Base-by-base conservation (phyloP, 1,140 invertebrate genomes). In the Metopolophium dirhodum region DNA sequence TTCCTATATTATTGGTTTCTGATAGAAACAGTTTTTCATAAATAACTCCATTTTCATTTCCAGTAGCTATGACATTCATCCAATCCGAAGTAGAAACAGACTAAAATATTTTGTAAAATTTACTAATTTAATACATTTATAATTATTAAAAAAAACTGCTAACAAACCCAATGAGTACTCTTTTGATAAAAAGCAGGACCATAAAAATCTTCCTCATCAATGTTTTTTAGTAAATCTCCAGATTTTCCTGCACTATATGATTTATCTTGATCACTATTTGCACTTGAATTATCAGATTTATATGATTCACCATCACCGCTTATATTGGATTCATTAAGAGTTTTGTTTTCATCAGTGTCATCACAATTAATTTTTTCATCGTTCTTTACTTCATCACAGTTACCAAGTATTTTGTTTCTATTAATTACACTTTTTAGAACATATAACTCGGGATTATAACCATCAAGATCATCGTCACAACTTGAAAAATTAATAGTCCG, bases 11-110 rank as follows among this genome's bases (percentile, higher is more conserved):
- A 93, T 93, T 93, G 1, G 20, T 54, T 26, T 85, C 91, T 20
- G 77, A 11, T 11, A 83, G 23, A 85, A 85, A 93, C 4, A 54
- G 7, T 26, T 93, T 93, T 93, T 93, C 82, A 93, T 93, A 93
- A 57, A 93, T 37, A 93, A 30, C 49, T 86, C 91, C 91, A 93
- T 57, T 45, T 57, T 45, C 82, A 93, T 93, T 49, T 41, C 82
- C 91, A 93, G 91, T 93, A 30, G 91, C 91, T 86, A 93, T 86
- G 2, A 86, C 18, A 57, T 93, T 93, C 82, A 93, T 93, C 91
- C 91, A 93, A 93, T 93, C 30, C 1, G 91, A 93, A 41, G 49
- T 83, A 93, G 91, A 54, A 20, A 93, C 37, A 41, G 91, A 93
- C 91, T 93, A 57, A 92, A 93, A 86, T 20, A 93, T 51, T 51